A percentile compares a stretch with the other conserved stretches of the same genome.
These are phyloP conservation scores for Platanista minor DNA, from an alignment of 2,113 vertebrate genomes.

Conservation along the genomic window DNA sequence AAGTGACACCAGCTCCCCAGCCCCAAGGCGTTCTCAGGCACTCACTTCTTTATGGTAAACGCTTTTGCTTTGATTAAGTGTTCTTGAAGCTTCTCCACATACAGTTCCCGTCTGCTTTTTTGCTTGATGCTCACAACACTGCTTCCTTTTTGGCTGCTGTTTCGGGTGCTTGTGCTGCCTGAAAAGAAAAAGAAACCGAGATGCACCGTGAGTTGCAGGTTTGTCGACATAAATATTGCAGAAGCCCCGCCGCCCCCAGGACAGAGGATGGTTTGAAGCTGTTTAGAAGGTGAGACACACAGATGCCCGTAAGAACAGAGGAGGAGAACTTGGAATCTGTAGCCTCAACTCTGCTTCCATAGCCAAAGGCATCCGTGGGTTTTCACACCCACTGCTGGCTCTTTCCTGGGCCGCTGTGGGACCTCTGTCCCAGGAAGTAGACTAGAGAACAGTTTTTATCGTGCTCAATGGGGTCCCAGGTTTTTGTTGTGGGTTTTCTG, in stretches of 20 bases:
- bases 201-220: accelerated
- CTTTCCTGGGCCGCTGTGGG: neutral
- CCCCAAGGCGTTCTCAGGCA: neutral
- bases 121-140: constrained; percentile 88
- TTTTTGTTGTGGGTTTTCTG: neutral
- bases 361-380: neutral
- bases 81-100: constrained; percentile 92
- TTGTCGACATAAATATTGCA: neutral
- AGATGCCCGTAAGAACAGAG: accelerated
- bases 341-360: neutral
- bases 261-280: neutral
- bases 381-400: neutral
- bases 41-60: constrained; percentile 90
- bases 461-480: neutral
- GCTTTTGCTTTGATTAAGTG: constrained; percentile 92
- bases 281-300: neutral
- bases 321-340: neutral
- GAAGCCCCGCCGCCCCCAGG: accelerated
- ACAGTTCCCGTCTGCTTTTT: constrained; percentile 91
- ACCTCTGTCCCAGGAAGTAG: neutral
- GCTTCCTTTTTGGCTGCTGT: constrained; percentile 92
- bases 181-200: constrained; percentile 59
- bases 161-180: constrained; percentile 93
- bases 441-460: neutral
- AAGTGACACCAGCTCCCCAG: neutral